Evolutionary conservation across 2,113 vertebrate species (phyloP), one percentile per base, ranked within the genome.

Genomic region (Marcusenius ussheri): DNA sequence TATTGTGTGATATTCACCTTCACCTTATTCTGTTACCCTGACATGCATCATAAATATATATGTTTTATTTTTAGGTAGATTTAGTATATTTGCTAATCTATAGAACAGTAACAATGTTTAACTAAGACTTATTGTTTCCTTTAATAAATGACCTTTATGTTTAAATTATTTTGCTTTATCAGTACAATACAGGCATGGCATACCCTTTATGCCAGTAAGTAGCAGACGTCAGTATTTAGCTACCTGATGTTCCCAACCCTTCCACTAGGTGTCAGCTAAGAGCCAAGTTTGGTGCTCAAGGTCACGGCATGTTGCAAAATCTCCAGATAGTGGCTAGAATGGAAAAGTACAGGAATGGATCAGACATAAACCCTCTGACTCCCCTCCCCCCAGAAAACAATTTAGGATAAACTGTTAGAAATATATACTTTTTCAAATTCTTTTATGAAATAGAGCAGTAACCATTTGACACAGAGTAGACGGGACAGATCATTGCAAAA

Each of bases 271-370:
- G 89, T 46, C 77, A 66, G 46, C 45, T 50, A 50, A 83, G 19
- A 88, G 27, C 47, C 19, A 88, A 77, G 2, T 39, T 46, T 24
- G 24, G 17, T 88, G 46, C 3, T 15, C 42, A 56, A 62, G 51
- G 27, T 42, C 31, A 45, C 15, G 6, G 21, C 47, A 24, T 21
- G 56, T 53, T 83, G 4, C n/a, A 5, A 15, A 51, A 83, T 53
- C n/a, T 51, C 27, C 24, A 50, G 21, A 66, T 66, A 66, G n/a
- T 5, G 42, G 31, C 46, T 49, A 31, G 56, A 80, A 88, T 89
- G 88, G 90, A 89, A 89, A 89, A 91, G 39, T 91, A 89, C 90
- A 58, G 50, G 15, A 31, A 13, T 27, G 66, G 83, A 47, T 47
- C 39, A 45, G 45, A 13, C 39, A 46, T 47, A n/a, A 47, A 46